Evolutionary conservation across 1,140 invertebrate species (phyloP).

Genomic region (Drosophila gunungcola): DNA sequence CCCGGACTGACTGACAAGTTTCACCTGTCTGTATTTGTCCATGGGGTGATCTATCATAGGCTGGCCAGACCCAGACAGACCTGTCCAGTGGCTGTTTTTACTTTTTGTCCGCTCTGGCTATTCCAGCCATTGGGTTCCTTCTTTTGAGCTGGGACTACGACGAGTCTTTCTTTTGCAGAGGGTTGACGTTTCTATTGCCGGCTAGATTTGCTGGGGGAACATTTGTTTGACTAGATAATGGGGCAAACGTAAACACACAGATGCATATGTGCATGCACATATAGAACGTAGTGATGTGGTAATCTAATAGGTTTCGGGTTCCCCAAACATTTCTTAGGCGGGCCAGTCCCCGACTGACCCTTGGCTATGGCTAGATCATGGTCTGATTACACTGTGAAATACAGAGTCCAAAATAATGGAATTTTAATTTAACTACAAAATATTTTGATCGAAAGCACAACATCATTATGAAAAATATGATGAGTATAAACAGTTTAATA

Average conservation of each 20-base stretch:
- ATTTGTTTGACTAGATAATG: slow-evolving; percentile 81
- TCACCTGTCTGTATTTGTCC: slow-evolving; percentile 82
- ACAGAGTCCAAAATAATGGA: neutral
- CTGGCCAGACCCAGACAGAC: slow-evolving; percentile 37
- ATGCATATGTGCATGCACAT: slow-evolving; percentile 30
- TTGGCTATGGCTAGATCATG: slow-evolving; percentile 35
- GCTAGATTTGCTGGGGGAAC: slow-evolving; percentile 54
- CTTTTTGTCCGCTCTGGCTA: slow-evolving; percentile 37
- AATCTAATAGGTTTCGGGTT: slow-evolving; percentile 63
- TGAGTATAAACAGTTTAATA: too few species aligned
- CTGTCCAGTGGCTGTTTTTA: slow-evolving; percentile 46
- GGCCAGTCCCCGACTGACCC: slow-evolving; percentile 54
- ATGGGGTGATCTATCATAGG: slow-evolving; percentile 78
- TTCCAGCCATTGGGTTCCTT: neutral
- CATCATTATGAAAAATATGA: too few species aligned
- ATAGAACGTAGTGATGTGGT: slow-evolving; percentile 35
- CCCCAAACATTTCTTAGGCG: slow-evolving; percentile 40
- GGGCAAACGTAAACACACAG: slow-evolving; percentile 33
- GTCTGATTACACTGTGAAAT: slow-evolving; percentile 8
- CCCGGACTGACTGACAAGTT: slow-evolving; percentile 73
- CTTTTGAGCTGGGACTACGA: slow-evolving; percentile 13
- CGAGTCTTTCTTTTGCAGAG: slow-evolving; percentile 16
- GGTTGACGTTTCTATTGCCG: slow-evolving; percentile 63
- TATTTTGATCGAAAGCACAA: too few species aligned
- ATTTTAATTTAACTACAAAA: too few species aligned